Evolutionary conservation across 1,140 invertebrate genomes (phyloP).

Genomic region (Megalonaias nervosa): DNA sequence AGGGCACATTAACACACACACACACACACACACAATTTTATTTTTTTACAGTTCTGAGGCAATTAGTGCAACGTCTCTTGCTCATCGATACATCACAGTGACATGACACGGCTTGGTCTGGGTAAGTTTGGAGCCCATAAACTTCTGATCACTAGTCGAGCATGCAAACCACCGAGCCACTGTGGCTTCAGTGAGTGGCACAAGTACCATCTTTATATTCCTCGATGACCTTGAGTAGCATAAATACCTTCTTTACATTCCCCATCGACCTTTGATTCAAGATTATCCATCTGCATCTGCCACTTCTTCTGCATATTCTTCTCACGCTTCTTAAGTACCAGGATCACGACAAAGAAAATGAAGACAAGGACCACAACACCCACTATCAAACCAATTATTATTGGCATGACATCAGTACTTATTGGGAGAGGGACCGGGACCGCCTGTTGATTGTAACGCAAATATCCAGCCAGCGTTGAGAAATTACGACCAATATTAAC

Average conservation of each 20-base stretch:
- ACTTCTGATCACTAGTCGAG: too few species aligned
- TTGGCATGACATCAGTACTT: constrained; percentile 72
- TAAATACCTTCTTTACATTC: constrained; percentile 92
- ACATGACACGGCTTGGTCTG: too few species aligned
- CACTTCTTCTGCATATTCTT: constrained; percentile 97
- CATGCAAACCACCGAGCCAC: too few species aligned
- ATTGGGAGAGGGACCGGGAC: constrained; percentile 74
- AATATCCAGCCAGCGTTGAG: constrained; percentile 88
- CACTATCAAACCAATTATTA: constrained; percentile 74
- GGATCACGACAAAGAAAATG: constrained; percentile 90
- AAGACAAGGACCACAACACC: constrained; percentile 79
- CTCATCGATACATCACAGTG: too few species aligned
- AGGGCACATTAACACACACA: too few species aligned
- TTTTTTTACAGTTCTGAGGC: too few species aligned
- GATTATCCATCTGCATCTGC: constrained; percentile 99
- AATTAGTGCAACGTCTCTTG: too few species aligned
- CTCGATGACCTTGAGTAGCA: too few species aligned
- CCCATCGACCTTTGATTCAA: constrained; percentile 96
- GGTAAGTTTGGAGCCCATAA: too few species aligned
- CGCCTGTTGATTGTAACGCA: constrained; percentile 90
- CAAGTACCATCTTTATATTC: too few species aligned
- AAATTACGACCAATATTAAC: constrained; percentile 87
- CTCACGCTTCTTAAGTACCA: constrained; percentile 95
- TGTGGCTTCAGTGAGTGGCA: too few species aligned
- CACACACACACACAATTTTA: too few species aligned